A percentile compares a stretch with the other conserved stretches of the same genome.
These are phyloP conservation scores for Brachynemurus nebulosus DNA, from an alignment of 2,888 invertebrate genomes.

Conservation along the genomic window DNA sequence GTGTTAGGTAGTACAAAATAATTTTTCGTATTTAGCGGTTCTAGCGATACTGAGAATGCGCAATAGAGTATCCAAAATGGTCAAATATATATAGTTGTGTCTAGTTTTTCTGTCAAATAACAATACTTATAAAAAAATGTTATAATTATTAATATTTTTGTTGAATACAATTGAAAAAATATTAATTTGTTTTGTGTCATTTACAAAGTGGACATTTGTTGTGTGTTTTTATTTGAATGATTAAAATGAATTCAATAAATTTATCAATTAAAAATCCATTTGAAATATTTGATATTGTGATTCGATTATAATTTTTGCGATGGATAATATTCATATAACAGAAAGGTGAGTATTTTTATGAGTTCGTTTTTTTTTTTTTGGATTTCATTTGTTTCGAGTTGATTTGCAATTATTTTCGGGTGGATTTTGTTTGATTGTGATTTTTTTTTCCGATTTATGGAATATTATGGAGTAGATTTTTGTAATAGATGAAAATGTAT, in stretches of 20 bases:
- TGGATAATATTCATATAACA: not conserved
- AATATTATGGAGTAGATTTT: constrained; percentile 1
- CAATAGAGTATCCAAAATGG: constrained; percentile 8
- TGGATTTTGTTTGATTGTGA: not conserved
- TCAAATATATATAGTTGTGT: constrained; percentile 4
- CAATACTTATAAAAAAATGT: not conserved
- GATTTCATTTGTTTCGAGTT: not conserved
- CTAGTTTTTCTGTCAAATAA: constrained; percentile 3
- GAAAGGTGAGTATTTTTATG: not conserved
- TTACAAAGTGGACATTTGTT: too few relatives aligned
- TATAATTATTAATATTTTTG: not conserved
- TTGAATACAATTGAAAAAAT: too few relatives aligned
- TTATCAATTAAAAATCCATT: not conserved
- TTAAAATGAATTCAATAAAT: not conserved
- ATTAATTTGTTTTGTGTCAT: too few relatives aligned
- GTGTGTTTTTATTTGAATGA: not conserved
- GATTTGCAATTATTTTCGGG: not conserved
- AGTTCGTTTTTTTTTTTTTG: not conserved
- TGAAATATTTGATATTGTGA: not conserved
- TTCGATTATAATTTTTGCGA: not conserved
- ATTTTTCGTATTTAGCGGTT: too few relatives aligned
- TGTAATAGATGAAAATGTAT: not conserved
- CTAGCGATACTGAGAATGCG: too few relatives aligned
- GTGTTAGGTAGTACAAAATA: too few relatives aligned
- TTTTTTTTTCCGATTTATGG: not conserved